phyloP scores from a whole-genome alignment of 2,888 invertebrate species.

The Onchidella celtica region DNA sequence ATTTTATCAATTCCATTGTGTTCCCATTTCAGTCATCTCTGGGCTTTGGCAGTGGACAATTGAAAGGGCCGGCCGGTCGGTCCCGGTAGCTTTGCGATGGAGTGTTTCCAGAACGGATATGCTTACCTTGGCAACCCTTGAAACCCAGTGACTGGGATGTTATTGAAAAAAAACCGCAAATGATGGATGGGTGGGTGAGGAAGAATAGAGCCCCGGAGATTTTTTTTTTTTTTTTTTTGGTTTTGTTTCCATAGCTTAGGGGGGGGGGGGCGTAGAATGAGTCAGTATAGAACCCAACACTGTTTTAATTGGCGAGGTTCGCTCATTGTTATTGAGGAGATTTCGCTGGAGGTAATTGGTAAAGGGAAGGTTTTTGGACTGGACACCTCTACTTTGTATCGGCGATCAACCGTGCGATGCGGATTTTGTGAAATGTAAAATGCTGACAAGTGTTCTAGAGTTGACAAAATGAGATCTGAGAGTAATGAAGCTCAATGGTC shows the following conservation, averaged over 20 bases:
- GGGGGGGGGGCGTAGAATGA: background rate
- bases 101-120: background rate
- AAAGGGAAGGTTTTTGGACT: background rate
- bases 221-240: too few relatives aligned
- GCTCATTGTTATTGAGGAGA: background rate
- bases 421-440: too few relatives aligned
- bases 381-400: background rate
- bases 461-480: too few relatives aligned
- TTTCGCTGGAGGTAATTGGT: background rate
- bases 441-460: too few relatives aligned
- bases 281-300: background rate
- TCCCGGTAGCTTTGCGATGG: background rate
- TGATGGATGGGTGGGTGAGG: background rate
- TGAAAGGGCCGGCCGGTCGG: background rate
- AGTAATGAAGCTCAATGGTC: too few relatives aligned
- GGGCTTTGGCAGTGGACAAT: background rate
- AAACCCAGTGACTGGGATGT: background rate
- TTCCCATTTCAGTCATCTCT: too few relatives aligned
- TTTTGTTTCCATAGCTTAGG: background rate
- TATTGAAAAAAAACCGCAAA: background rate
- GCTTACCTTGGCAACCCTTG: background rate
- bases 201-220: background rate
- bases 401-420: background rate
- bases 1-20: too few relatives aligned
- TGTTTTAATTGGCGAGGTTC: background rate